A percentile compares a stretch with the other conserved stretches of the same genome.
These are phyloP conservation scores for Melopsittacus undulatus DNA, from an alignment of 2,797 vertebrate genomes.

Conservation along the genomic window DNA sequence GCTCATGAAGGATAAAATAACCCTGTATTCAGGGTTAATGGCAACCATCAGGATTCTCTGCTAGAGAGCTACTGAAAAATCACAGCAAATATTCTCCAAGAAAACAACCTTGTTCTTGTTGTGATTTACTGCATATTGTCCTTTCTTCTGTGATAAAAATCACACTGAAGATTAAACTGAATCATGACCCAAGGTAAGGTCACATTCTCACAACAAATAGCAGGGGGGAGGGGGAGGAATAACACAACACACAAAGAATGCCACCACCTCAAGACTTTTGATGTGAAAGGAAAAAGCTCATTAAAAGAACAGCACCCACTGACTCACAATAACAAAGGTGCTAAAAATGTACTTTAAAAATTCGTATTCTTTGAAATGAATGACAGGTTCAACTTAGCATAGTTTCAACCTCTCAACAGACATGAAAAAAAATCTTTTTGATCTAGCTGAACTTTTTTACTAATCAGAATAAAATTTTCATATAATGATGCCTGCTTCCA, in stretches of 20 bases:
- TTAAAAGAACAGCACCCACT: not conserved
- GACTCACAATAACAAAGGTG: not conserved
- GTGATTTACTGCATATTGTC: not conserved
- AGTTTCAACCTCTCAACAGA: not conserved
- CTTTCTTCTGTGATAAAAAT: not conserved
- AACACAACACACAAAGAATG: not conserved
- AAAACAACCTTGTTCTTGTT: not conserved
- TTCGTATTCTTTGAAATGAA: not conserved
- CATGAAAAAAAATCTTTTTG: not conserved
- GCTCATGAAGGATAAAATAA: not conserved
- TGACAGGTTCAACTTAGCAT: not conserved
- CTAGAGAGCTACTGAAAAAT: not conserved
- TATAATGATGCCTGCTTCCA: not conserved
- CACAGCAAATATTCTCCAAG: not conserved
- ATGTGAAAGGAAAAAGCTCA: not conserved
- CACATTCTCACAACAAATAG: not conserved
- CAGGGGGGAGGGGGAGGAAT: too few relatives aligned
- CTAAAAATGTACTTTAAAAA: not conserved
- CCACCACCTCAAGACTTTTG: not conserved
- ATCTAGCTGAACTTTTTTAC: not conserved
- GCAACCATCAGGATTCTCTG: not conserved
- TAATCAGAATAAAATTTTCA: not conserved
- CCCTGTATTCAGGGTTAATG: not conserved
- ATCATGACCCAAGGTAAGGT: not conserved
- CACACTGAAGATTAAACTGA: not conserved